Percentiles rank a stretch among this genome's conserved stretches.
Evolutionary conservation across 2,797 vertebrate genomes (phyloP).

Genomic region (Toxotes lorentzi): DNA sequence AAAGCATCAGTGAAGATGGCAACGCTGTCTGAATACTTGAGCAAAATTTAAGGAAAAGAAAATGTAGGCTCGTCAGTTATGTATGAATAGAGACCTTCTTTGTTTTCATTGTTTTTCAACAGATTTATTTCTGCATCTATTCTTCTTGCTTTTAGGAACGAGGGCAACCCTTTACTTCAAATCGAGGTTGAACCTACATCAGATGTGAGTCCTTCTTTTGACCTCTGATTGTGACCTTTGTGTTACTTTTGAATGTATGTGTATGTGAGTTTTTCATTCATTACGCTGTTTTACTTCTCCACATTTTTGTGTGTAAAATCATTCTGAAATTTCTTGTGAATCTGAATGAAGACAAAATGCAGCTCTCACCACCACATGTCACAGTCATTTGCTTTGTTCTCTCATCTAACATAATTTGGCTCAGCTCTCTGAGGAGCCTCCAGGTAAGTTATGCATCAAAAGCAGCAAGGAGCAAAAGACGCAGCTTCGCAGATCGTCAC

Average conservation of each 20-base stretch:
- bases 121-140: conserved; percentile 8
- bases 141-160: conserved; percentile 82
- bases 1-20: not conserved
- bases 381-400: conserved; percentile 47
- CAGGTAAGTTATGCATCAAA: conserved; percentile 56
- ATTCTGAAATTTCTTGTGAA: conserved; percentile 32
- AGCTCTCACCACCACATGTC: conserved; percentile 27
- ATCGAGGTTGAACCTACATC: conserved; percentile 99
- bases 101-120: not conserved
- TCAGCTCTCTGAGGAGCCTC: conserved; percentile 51
- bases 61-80: not conserved
- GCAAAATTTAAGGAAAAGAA: not conserved
- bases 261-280: not conserved
- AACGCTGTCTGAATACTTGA: not conserved
- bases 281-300: not conserved
- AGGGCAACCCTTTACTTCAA: conserved; percentile 96
- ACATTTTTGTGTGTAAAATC: conserved; percentile 1
- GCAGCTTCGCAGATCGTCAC: conserved; percentile 25
- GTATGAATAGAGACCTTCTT: not conserved
- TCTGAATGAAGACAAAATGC: conserved; percentile 35
- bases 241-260: not conserved
- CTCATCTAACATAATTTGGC: conserved; percentile 57
- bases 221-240: not conserved
- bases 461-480: conserved; percentile 29
- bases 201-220: conserved; percentile 87